Conservation (phyloP, 1,140 invertebrate species). For the Rhynchophorus ferrugineus region DNA sequence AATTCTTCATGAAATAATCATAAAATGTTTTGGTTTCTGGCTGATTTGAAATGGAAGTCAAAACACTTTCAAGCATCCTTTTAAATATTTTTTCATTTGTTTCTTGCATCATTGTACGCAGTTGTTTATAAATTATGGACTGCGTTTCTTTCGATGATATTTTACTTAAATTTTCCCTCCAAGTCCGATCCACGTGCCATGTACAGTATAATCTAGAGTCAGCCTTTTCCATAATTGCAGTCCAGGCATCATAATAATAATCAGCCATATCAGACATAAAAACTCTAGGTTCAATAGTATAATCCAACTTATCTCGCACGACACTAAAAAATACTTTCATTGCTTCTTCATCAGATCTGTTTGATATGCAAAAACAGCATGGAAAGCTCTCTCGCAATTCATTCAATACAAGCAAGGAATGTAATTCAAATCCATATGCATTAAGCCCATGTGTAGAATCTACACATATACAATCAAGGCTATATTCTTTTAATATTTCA, state of each 20-base stretch:
- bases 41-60: background rate
- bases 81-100: background rate
- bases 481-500: too few species aligned
- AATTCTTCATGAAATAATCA: background rate
- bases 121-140: background rate
- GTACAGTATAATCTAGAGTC: conserved; percentile 11
- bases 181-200: conserved; percentile 13
- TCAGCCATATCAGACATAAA: conserved; percentile 26
- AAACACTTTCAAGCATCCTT: background rate
- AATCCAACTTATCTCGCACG: conserved; percentile 5
- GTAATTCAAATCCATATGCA: conserved; percentile 14
- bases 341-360: conserved; percentile 10
- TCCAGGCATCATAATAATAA: conserved; percentile 19
- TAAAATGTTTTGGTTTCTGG: background rate
- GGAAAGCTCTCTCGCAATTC: conserved; percentile 16
- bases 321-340: conserved; percentile 16
- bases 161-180: conserved; percentile 14
- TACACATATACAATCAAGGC: conserved; percentile 20
- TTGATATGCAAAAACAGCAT: conserved; percentile 3
- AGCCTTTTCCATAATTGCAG: conserved; percentile 15
- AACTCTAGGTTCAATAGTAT: conserved; percentile 5
- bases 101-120: conserved; percentile 5
- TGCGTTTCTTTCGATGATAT: background rate
- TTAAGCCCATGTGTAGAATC: conserved; percentile 18
- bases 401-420: conserved; percentile 13